These are phyloP conservation scores for Ivindomyrus marchei DNA, from an alignment of 2,113 vertebrate species.

Conservation along the genomic window DNA sequence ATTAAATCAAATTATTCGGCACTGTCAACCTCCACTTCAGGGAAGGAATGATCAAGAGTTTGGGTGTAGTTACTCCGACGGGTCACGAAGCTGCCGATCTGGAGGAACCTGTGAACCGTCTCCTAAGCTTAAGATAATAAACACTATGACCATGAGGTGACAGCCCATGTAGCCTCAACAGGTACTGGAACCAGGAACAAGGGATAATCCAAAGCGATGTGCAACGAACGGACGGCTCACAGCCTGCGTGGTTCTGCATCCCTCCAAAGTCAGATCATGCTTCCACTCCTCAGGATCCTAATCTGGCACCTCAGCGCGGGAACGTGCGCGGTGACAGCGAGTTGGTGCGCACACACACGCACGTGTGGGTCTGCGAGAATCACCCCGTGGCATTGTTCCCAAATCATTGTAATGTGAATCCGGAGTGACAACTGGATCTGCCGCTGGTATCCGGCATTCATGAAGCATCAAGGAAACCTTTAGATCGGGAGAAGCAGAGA, in stretches of 20 bases:
- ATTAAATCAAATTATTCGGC: background rate
- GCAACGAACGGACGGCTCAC: background rate
- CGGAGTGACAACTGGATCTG: slow-evolving; percentile 69
- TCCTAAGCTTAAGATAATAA: background rate
- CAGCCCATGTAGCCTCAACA: background rate
- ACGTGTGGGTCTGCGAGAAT: slow-evolving; percentile 65
- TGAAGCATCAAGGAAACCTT: slow-evolving; percentile 67
- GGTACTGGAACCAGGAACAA: background rate
- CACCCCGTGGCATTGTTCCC: slow-evolving; percentile 65
- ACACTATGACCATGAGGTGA: background rate
- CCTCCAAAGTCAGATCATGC: slow-evolving; percentile 55
- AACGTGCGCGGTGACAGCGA: slow-evolving; percentile 58
- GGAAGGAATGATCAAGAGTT: background rate
- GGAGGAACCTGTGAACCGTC: background rate
- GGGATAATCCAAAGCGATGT: too few relatives aligned
- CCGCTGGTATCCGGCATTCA: slow-evolving; percentile 68
- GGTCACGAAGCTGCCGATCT: background rate
- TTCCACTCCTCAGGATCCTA: slow-evolving; percentile 66
- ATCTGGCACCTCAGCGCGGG: slow-evolving; percentile 66
- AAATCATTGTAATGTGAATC: slow-evolving; percentile 80
- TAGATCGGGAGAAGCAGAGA: slow-evolving; percentile 71
- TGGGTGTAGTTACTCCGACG: background rate
- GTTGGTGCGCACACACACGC: slow-evolving; percentile 54
- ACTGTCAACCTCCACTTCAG: background rate
- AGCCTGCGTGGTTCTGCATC: background rate